Percentiles rank a stretch among this genome's conserved stretches.
phyloP scores from a whole-genome alignment of 2,888 invertebrate species.

The Cyaniris semiargus region DNA sequence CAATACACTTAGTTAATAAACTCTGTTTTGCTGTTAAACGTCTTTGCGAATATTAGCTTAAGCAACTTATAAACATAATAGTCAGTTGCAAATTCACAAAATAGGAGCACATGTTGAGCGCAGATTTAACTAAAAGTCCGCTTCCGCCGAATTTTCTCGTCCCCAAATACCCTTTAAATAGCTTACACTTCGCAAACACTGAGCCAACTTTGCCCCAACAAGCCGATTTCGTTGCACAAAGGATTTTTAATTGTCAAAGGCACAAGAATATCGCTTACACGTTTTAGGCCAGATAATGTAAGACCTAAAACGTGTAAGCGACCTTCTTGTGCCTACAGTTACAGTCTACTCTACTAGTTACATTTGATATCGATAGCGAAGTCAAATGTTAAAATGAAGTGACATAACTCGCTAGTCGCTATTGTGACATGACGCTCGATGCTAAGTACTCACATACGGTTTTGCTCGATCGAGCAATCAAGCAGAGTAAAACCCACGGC shows the following conservation, averaged over 20 bases:
- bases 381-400: too few species aligned
- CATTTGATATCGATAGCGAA: too few species aligned
- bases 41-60: neutral
- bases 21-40: neutral
- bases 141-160: constrained; percentile 19
- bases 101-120: neutral
- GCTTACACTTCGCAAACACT: neutral
- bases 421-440: too few species aligned
- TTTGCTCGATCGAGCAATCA: too few species aligned
- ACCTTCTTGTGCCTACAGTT: too few species aligned
- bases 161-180: neutral
- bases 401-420: too few species aligned
- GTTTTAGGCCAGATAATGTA: neutral
- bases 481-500: too few species aligned
- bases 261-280: neutral
- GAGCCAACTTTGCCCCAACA: neutral
- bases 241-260: neutral
- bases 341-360: too few species aligned
- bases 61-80: neutral
- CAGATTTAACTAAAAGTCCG: constrained; percentile 16
- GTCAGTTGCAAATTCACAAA: constrained; percentile 3
- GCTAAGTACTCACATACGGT: too few species aligned
- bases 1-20: neutral
- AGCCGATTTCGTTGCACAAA: constrained; percentile 6
- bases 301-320: too few species aligned